Percentiles rank a stretch among this genome's conserved stretches.
phyloP scores from a whole-genome alignment of 2,888 invertebrate species.

The Deilephila porcellus region DNA sequence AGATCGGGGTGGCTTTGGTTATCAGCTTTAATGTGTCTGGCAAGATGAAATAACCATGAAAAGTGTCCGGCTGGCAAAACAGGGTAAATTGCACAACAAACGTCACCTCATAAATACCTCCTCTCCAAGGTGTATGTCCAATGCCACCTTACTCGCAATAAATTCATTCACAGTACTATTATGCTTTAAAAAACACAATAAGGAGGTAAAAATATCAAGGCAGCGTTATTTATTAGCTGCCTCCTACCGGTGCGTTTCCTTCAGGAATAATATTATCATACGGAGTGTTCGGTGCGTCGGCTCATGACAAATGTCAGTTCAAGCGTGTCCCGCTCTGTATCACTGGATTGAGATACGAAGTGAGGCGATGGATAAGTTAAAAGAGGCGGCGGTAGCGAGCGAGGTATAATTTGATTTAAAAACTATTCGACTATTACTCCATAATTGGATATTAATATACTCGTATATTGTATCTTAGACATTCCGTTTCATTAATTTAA shows the following conservation, averaged over 20 bases:
- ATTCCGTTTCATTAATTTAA: too few relatives aligned
- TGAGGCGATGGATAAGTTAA: slow-evolving; percentile 25
- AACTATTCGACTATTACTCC: too few relatives aligned
- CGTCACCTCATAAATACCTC: not conserved
- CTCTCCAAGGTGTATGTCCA: not conserved
- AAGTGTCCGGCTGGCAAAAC: not conserved
- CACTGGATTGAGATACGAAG: slow-evolving; percentile 42
- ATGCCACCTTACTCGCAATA: not conserved
- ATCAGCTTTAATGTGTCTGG: too few relatives aligned
- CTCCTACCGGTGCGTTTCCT: slow-evolving; percentile 18
- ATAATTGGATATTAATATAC: too few relatives aligned
- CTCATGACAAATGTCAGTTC: slow-evolving; percentile 54
- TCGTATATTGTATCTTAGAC: too few relatives aligned
- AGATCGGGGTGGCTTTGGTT: too few relatives aligned
- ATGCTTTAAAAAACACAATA: not conserved
- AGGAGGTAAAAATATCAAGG: slow-evolving; percentile 8
- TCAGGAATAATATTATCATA: slow-evolving; percentile 49
- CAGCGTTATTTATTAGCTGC: slow-evolving; percentile 23
- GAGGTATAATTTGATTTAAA: not conserved
- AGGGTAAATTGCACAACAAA: not conserved
- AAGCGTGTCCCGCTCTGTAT: slow-evolving; percentile 45
- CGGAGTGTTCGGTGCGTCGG: slow-evolving; percentile 33
- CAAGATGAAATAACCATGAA: too few relatives aligned
- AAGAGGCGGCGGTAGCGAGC: slow-evolving; percentile 30
- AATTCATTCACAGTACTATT: not conserved